phyloP scores from a whole-genome alignment of 2,113 vertebrate species.

The Ictalurus punctatus region DNA sequence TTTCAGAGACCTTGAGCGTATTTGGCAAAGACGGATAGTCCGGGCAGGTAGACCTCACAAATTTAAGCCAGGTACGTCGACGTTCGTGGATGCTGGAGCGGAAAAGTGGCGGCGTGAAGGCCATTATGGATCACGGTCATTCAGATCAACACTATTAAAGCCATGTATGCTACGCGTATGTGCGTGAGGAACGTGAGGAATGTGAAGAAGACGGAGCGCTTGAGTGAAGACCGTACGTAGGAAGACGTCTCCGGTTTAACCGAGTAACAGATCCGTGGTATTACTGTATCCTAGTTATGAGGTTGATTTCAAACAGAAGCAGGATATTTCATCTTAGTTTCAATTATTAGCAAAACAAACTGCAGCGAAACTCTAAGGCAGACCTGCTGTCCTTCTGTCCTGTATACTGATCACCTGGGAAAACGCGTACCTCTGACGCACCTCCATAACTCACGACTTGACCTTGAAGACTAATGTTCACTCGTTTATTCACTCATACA shows the following conservation, averaged over 20 bases:
- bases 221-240: constrained; percentile 22
- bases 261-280: background rate
- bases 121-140: constrained; percentile 29
- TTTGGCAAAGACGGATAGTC: constrained; percentile 57
- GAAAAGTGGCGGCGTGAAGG: constrained; percentile 32
- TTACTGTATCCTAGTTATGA: background rate
- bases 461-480: background rate
- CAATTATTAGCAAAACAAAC: background rate
- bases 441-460: background rate
- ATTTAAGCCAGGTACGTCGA: constrained; percentile 30
- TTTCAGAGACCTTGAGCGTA: constrained; percentile 46
- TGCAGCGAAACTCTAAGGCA: background rate
- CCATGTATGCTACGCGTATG: background rate
- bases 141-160: constrained; percentile 28
- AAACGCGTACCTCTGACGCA: background rate
- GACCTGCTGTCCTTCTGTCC: background rate
- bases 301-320: background rate
- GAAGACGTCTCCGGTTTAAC: background rate
- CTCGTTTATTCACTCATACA: background rate
- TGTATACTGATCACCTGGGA: background rate
- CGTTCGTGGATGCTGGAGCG: constrained; percentile 40
- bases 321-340: background rate
- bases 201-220: background rate
- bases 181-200: background rate
- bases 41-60: background rate